Conservation (phyloP, 2,113 vertebrate species). For the Mellivora capensis region DNA sequence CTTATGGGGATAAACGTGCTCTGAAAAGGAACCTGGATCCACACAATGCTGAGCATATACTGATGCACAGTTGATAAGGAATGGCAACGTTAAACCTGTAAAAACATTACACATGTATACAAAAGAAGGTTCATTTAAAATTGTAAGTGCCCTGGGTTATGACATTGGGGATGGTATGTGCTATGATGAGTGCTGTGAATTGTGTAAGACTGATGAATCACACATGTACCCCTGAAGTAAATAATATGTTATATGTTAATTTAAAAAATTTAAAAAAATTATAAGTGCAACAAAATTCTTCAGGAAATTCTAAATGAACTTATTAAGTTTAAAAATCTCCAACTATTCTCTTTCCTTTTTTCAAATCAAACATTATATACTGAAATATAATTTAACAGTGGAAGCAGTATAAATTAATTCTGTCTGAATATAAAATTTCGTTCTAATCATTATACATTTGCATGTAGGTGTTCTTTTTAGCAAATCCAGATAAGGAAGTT, state of each 20-base stretch:
- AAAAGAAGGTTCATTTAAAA: not conserved
- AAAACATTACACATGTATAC: not conserved
- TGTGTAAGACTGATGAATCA: too few relatives aligned
- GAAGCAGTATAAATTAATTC: not conserved
- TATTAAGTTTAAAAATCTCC: not conserved
- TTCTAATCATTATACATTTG: not conserved
- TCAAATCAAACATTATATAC: not conserved
- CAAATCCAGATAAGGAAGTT: not conserved
- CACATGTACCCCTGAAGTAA: too few relatives aligned
- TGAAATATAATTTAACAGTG: not conserved
- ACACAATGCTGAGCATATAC: not conserved
- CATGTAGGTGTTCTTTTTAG: not conserved
- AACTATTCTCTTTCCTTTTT: not conserved
- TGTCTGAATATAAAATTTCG: slow-evolving; percentile 26
- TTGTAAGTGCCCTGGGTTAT: not conserved
- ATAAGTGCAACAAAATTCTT: not conserved
- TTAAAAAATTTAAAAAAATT: not conserved
- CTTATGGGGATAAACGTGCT: not conserved
- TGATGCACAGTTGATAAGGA: not conserved
- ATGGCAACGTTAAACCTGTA: not conserved
- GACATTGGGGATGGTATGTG: too few relatives aligned
- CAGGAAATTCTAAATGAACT: not conserved
- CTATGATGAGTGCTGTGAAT: too few relatives aligned
- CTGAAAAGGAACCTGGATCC: not conserved
- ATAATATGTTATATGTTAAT: too few relatives aligned